Evolutionary conservation across 2,797 vertebrate species (phyloP), one percentile per base, ranked within the genome.

Genomic region (Orestias chungarensis): DNA sequence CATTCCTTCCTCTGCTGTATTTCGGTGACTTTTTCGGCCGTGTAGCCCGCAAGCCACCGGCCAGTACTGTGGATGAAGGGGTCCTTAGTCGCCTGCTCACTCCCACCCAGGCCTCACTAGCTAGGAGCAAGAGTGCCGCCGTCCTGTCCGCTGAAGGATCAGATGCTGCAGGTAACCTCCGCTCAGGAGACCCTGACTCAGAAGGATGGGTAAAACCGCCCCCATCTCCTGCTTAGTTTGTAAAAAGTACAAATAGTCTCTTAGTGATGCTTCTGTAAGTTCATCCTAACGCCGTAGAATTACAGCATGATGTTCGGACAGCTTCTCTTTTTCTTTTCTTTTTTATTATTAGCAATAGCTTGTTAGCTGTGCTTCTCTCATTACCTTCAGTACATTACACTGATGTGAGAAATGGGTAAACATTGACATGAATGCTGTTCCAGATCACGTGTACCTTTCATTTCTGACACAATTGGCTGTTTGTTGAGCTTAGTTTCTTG

Each of bases 61-160:
- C 89, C 89, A 91, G 86, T 93, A 90, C 95, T 86, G 87, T 94
- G 95, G 96, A 97, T 80, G 95, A 93, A 94, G 95, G 92, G 86
- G 85, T 96, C 90, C 93, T 97, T 95, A 96, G 91, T 93, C 96
- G 95, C 80, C 95, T 98, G 87, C 95, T 98, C 79, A 93, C 94
- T 82, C 97, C 96, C 88, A 97, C 97, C 88, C 96, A 97, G 94
- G 95, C 96, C 70, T 97, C 97, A 86, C 92, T 98, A 95, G 96
- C 96, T 95, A 96, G 96, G 93, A 98, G 96, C 94, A 98, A 96
- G 96, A 98, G 96, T 72, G 93, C 95, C 82, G 95, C 94, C 77
- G 89, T 94, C 84, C 94, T 98, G 70, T 95, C 95, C 64, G 91
- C 95, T 81, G 95, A 96, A 90, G 96, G 95, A 95, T 92, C 94